Evolutionary conservation across 2,888 invertebrate genomes (phyloP).

Genomic region (Sinotaia quadrata): DNA sequence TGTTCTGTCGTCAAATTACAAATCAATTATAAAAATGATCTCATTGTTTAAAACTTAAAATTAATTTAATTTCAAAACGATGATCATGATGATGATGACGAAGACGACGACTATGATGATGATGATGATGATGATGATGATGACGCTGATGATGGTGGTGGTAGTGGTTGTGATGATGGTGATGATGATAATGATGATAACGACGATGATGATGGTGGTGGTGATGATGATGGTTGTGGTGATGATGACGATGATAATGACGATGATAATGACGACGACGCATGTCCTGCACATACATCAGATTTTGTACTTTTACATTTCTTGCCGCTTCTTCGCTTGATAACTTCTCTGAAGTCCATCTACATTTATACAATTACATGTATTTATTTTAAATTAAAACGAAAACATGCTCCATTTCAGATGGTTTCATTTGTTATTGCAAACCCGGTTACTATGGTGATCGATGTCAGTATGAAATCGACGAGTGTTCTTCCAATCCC

Average conservation of each 20-base stretch:
- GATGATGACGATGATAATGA: conserved; percentile 19
- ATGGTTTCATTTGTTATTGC: conserved; percentile 77
- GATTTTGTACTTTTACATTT: too few species aligned
- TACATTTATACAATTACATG: too few species aligned
- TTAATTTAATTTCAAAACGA: not conserved
- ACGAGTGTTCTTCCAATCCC: conserved; percentile 95
- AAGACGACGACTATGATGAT: conserved; percentile 5
- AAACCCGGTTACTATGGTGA: conserved; percentile 55
- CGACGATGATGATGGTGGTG: conserved; percentile 10
- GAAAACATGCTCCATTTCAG: conserved; percentile 44
- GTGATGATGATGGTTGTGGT: conserved; percentile 17
- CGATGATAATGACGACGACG: conserved; percentile 11
- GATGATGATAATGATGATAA: conserved; percentile 4
- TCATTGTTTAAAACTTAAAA: too few species aligned
- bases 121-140: conserved; percentile 14
- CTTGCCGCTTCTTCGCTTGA: too few species aligned
- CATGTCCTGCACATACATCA: not conserved
- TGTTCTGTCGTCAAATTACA: too few species aligned
- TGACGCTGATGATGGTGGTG: conserved; percentile 5
- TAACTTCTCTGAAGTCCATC: too few species aligned
- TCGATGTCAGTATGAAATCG: conserved; percentile 86
- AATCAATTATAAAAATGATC: too few species aligned
- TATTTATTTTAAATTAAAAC: too few species aligned
- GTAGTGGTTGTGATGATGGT: not conserved
- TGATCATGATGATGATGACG: not conserved